Conservation (phyloP, 2,888 invertebrate genomes). For the Synergus itoensis region DNA sequence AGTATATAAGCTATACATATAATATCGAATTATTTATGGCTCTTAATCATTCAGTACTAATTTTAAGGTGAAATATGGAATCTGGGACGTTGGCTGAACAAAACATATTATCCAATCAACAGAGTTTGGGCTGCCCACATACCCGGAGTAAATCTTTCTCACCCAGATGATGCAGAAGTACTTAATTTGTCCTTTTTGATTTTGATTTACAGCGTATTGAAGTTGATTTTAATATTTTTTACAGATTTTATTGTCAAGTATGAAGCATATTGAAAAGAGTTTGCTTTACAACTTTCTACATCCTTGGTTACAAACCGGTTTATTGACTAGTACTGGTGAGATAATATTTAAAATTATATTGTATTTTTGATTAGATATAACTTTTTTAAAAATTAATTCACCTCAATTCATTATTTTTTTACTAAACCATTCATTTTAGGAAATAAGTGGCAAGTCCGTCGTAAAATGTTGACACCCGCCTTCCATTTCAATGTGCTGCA, state of each 20-base stretch:
- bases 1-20: too few species aligned
- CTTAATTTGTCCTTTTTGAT: too few species aligned
- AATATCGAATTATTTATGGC: too few species aligned
- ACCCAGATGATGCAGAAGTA: conserved; percentile 71
- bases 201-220: too few species aligned
- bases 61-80: too few species aligned
- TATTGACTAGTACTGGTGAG: conserved; percentile 75
- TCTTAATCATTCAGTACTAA: too few species aligned
- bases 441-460: conserved; percentile 39
- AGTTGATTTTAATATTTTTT: conserved; percentile 19
- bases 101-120: conserved; percentile 64
- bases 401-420: background rate
- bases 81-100: too few species aligned
- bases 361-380: too few species aligned
- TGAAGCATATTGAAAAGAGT: conserved; percentile 73
- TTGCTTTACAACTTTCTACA: conserved; percentile 72
- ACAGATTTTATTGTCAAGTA: conserved; percentile 69
- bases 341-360: background rate
- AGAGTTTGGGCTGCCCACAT: conserved; percentile 37
- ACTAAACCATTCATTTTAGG: conserved; percentile 19
- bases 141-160: conserved; percentile 59
- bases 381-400: background rate
- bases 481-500: conserved; percentile 75
- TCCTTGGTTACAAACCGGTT: conserved; percentile 78
- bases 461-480: conserved; percentile 44